Evolutionary conservation across 2,888 invertebrate genomes (phyloP).

Genomic region (Hypomecis punctinalis): DNA sequence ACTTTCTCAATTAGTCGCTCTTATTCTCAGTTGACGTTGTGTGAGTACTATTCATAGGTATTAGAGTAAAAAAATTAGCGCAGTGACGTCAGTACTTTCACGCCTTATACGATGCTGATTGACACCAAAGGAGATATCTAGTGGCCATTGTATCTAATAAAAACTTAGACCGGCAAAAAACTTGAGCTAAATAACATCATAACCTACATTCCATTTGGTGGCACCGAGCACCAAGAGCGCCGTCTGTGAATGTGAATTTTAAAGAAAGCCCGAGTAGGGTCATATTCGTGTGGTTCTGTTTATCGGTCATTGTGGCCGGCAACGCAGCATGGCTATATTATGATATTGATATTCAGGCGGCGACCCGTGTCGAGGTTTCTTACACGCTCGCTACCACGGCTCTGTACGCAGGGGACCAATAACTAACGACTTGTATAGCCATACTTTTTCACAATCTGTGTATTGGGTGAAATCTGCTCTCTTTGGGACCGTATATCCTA

Average conservation of each 20-base stretch:
- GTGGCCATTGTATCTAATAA: constrained; percentile 65
- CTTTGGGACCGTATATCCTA: constrained; percentile 18
- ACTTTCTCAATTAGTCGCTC: constrained; percentile 42
- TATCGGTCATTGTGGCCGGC: constrained; percentile 79
- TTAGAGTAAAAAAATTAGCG: constrained; percentile 66
- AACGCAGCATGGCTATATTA: constrained; percentile 70
- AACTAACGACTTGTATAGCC: constrained; percentile 55
- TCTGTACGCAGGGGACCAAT: constrained; percentile 66
- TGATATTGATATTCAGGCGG: constrained; percentile 81
- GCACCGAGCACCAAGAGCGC: constrained; percentile 63
- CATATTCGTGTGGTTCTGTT: constrained; percentile 79
- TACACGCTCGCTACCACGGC: constrained; percentile 66
- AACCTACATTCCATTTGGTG: constrained; percentile 81
- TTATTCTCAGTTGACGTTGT: constrained; percentile 54
- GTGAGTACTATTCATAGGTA: constrained; percentile 56
- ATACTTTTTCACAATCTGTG: constrained; percentile 34
- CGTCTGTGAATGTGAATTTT: constrained; percentile 78
- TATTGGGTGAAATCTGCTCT: constrained; percentile 23
- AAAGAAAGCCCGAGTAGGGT: constrained; percentile 74
- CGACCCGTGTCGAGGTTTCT: constrained; percentile 70
- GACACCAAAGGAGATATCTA: constrained; percentile 81
- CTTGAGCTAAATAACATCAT: constrained; percentile 80
- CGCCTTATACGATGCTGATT: constrained; percentile 79
- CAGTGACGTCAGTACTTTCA: constrained; percentile 80
- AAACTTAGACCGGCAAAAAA: constrained; percentile 78